A percentile compares a stretch with the other conserved stretches of the same genome.
These are phyloP conservation scores for Melitaea athalia DNA, from an alignment of 2,888 invertebrate species.

Conservation along the genomic window DNA sequence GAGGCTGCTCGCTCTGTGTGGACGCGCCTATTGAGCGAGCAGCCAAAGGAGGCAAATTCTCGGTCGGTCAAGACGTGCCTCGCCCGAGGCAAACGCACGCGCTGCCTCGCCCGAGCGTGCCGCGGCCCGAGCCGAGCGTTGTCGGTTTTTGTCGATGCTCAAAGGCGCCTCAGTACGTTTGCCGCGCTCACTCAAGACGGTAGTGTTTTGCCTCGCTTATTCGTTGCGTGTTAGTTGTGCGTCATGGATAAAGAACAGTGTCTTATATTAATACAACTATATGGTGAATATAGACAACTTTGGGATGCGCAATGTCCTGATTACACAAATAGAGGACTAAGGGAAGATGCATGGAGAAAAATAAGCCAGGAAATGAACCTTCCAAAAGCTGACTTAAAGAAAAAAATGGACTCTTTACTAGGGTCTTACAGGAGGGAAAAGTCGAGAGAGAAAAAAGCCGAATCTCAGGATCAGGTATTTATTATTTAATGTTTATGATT, in stretches of 20 bases:
- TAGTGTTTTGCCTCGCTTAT: constrained; percentile 41
- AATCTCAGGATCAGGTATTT: constrained; percentile 38
- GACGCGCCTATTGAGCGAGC: too few relatives aligned
- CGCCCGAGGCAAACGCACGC: too few relatives aligned
- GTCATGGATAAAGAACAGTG: constrained; percentile 42
- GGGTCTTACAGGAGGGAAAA: constrained; percentile 37
- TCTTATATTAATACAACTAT: constrained; percentile 34
- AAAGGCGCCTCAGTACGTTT: too few relatives aligned
- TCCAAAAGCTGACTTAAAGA: constrained; percentile 28
- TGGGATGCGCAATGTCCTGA: constrained; percentile 42
- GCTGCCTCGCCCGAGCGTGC: too few relatives aligned
- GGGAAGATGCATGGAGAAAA: constrained; percentile 33
- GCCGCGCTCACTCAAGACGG: too few relatives aligned
- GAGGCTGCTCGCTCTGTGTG: too few relatives aligned
- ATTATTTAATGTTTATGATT: constrained; percentile 30
- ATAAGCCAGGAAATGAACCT: constrained; percentile 30
- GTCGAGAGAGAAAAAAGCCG: constrained; percentile 37
- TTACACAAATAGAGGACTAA: constrained; percentile 41
- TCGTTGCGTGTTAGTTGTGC: constrained; percentile 32
- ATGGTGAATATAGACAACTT: constrained; percentile 30
- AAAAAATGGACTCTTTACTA: constrained; percentile 31
- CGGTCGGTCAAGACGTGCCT: too few relatives aligned
- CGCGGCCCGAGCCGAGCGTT: too few relatives aligned
- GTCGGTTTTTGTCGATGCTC: too few relatives aligned
- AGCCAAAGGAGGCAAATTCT: too few relatives aligned